Conservation (phyloP, 2,113 vertebrate species). For the Gracilinanus agilis region DNA sequence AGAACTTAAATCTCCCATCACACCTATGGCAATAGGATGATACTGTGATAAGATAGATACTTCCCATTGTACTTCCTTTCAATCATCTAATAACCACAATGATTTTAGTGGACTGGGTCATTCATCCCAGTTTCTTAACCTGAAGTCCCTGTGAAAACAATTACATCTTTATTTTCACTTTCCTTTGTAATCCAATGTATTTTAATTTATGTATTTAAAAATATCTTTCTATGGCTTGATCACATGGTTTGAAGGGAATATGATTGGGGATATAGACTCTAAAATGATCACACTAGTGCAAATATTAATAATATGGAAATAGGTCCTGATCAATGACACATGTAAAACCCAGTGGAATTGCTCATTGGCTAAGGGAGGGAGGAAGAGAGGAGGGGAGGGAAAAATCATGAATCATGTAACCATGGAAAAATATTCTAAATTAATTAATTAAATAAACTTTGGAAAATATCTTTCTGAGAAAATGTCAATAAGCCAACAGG, state of each 20-base stretch:
- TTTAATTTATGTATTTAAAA: background rate
- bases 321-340: no score
- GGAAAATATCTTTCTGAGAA: background rate
- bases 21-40: background rate
- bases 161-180: background rate
- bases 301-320: no score
- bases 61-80: background rate
- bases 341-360: no score
- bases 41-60: background rate
- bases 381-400: no score
- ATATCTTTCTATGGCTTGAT: no score
- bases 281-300: no score
- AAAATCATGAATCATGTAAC: no score
- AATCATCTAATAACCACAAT: conserved; percentile 38
- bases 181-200: background rate
- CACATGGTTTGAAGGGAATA: no score
- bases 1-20: conserved; percentile 18
- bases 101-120: background rate
- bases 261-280: no score
- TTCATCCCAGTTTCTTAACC: background rate
- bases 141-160: background rate
- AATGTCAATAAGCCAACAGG: background rate
- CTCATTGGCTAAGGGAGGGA: no score
- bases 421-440: no score
- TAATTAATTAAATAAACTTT: no score